These are phyloP conservation scores for Steinernema carpocapsae DNA, from an alignment of 2,888 invertebrate genomes.

Conservation along the genomic window DNA sequence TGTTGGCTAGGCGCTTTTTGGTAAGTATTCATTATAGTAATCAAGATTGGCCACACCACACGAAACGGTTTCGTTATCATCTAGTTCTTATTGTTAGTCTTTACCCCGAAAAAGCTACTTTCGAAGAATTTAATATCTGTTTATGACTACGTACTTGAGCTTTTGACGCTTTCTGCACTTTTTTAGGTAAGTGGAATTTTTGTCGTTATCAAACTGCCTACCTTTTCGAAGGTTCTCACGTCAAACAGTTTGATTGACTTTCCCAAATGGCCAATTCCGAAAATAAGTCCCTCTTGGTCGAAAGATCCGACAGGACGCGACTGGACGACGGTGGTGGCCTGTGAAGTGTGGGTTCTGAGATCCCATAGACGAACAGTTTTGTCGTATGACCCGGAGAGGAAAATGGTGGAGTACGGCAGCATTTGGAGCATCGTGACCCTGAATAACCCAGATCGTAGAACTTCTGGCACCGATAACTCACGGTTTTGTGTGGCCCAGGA, in stretches of 20 bases:
- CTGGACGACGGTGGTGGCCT: constrained; percentile 73
- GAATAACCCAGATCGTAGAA: background rate
- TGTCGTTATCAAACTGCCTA: too few species aligned
- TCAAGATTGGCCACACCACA: too few species aligned
- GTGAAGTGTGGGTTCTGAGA: constrained; percentile 92
- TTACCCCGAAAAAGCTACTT: too few species aligned
- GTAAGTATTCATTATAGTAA: too few species aligned
- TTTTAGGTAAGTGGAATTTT: too few species aligned
- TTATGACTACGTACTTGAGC: too few species aligned
- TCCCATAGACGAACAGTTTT: constrained; percentile 97
- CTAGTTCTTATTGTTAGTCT: too few species aligned
- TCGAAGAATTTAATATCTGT: too few species aligned
- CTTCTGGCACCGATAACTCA: constrained; percentile 66
- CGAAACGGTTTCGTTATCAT: too few species aligned
- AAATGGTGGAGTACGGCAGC: constrained; percentile 93
- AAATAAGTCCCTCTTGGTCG: constrained; percentile 88
- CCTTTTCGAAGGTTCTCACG: constrained; percentile 93
- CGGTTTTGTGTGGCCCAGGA: constrained; percentile 90
- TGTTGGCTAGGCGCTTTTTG: too few species aligned
- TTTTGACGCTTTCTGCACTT: background rate
- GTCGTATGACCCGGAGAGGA: constrained; percentile 91
- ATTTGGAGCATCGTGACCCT: constrained; percentile 90
- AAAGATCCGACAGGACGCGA: constrained; percentile 97
- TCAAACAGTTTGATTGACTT: constrained; percentile 96
- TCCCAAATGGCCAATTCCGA: constrained; percentile 86